Base-by-base conservation (phyloP, 2,797 vertebrate species). In the Cottoperca gobio region DNA sequence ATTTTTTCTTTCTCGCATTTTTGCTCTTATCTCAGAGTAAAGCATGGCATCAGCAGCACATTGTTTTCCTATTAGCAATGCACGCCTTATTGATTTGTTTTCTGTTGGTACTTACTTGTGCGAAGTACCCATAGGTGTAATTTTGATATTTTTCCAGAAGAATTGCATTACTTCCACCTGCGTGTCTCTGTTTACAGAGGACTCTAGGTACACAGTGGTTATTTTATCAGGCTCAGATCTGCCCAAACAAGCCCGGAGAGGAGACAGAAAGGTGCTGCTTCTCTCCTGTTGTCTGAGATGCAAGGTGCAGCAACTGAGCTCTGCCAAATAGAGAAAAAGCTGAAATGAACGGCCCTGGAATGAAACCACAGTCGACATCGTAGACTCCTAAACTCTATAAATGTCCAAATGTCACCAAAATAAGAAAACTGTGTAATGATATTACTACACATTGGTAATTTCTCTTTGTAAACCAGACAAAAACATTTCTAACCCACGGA, bases 1-100 rank as follows among this genome's bases (percentile, higher is more conserved):
- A 65, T 84, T 81, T 73, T 59, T 76, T 65, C 42, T 42, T 17
- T n/a, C n/a, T n/a, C n/a, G 59, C 39, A 73, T 73, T 77, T 74
- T 50, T 49, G 55, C 40, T 70, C 48, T 78, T 59, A 81, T 88
- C 70, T 77, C 42, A 65, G 40, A 70, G 50, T 73, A 65, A 84
- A 86, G 49, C 40, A 7, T 46, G 39, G 54, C 61, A 83, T 75
- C 76, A 84, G 77, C 74, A 65, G 74, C 59, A 40, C 58, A 31
- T 39, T 57, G 69, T 46, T 59, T 82, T 84, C 76, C 53, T 81
- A 76, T 88, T 83, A 84, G 59, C 63, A 66, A 70, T 60, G 37
- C 23, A 54, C 72, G 54, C 79, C 76, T 26, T 82, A 89, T 88
- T 80, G 88, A 92, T 90, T 81, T 73, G 63, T 64, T 78, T 84